These are phyloP conservation scores for Philypnodon macrostomus DNA, from an alignment of 2,797 vertebrate species.

Conservation along the genomic window DNA sequence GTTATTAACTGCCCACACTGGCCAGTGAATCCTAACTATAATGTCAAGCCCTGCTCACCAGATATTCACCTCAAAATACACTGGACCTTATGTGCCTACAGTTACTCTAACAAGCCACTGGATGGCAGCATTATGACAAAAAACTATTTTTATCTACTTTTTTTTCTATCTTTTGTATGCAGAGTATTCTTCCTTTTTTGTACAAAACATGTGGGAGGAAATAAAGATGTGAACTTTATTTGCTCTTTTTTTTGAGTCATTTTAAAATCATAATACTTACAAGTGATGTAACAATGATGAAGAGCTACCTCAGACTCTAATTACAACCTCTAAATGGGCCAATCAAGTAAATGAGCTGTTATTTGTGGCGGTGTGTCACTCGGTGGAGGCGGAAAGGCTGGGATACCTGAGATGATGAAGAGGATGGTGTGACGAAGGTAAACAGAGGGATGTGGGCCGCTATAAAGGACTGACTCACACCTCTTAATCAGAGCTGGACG, in stretches of 20 bases:
- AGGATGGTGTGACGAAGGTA: conserved; percentile 44
- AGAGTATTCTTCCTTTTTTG: conserved; percentile 73
- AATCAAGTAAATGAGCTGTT: not conserved
- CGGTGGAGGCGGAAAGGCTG: conserved; percentile 26
- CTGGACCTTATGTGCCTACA: conserved; percentile 60
- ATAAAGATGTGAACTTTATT: conserved; percentile 75
- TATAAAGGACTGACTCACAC: conserved; percentile 61
- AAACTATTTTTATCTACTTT: conserved; percentile 62
- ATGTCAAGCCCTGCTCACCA: too few species aligned
- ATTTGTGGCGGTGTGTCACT: conserved; percentile 33
- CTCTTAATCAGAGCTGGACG: conserved; percentile 57
- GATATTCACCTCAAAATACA: conserved; percentile 24
- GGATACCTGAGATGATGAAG: conserved; percentile 15
- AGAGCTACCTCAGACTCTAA: not conserved
- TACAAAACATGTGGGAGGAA: conserved; percentile 68
- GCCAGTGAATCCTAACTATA: too few species aligned
- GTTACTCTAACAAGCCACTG: conserved; percentile 73
- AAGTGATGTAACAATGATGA: not conserved
- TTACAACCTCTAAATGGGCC: not conserved
- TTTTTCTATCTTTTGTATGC: conserved; percentile 71
- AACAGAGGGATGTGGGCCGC: conserved; percentile 39
- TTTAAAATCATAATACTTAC: not conserved
- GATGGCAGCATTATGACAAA: conserved; percentile 76
- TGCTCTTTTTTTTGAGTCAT: conserved; percentile 7
- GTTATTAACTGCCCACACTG: too few species aligned